Base-by-base conservation (phyloP, 1,140 invertebrate species). In the Bombus vancouverensis region DNA sequence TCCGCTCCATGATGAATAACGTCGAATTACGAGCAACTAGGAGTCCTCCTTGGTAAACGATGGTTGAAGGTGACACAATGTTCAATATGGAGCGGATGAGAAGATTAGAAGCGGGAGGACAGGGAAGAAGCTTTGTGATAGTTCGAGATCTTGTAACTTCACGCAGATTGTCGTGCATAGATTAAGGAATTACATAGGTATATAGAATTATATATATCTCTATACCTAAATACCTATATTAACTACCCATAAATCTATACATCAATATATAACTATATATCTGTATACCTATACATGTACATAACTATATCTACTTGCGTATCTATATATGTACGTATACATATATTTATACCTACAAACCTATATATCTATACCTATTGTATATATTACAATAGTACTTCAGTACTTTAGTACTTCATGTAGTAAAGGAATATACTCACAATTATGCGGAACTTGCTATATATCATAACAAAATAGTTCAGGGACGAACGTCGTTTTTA, bases 111-210 rank as follows among this genome's bases (percentile, higher is more conserved):
- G 10, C 39, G 32, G n/a, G 10, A 68, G 18, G 18, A 37, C 32
- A 82, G n/a, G 13, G 75, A 62, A 39, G 57, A 62, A 59, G 68
- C 66, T 37, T 53, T 34, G 39, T 37, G 66, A 65, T 53, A 47
- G 76, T 83, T 53, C 53, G 13, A 57, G 39, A 53, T 25, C 65
- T 66, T 37, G 72, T 78, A 59, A 83, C 82, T 77, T 77, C 72
- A 71, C 39, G 74, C 74, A 91, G 76, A 81, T 75, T 73, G 90
- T 74, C 88, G 80, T 66, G 73, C 81, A 85, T 89, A 85, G 90
- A 92, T 90, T 88, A 86, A 80, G 84, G 70, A 68, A 8, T 85
- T 84, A 53, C 5, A 53, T 53, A 53, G 47, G 1, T 18, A 18
- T 53, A 22, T 53, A 22, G 18, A 18, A 53, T 53, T 53, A 53